Conservation (phyloP, 2,797 vertebrate genomes). For the Cirrhinus molitorella region DNA sequence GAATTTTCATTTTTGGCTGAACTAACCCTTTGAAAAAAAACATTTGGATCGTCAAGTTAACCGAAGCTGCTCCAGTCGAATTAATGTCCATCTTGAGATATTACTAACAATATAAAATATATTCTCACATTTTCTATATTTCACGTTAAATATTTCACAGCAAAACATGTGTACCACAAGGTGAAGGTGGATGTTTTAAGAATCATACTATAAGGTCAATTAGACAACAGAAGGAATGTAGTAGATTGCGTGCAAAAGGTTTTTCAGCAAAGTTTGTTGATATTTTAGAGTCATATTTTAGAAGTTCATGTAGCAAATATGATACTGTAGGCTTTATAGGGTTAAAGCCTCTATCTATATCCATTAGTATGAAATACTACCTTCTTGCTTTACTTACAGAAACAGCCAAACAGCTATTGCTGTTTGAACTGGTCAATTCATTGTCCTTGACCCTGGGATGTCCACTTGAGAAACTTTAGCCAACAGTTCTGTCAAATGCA, state of each 20-base stretch:
- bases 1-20: no score
- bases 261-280: neutral
- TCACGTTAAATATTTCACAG: neutral
- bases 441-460: neutral
- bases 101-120: neutral
- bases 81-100: neutral
- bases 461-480: neutral
- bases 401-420: neutral
- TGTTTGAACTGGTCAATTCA: neutral
- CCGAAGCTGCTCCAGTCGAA: neutral
- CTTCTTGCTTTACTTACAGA: neutral
- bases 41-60: neutral
- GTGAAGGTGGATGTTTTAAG: neutral
- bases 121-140: neutral
- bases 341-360: neutral
- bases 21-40: neutral
- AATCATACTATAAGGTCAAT: neutral
- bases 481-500: neutral
- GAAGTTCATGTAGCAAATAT: neutral
- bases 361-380: neutral
- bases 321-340: neutral
- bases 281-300: neutral
- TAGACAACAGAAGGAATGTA: neutral
- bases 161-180: no score
- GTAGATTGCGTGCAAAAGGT: no score